Evolutionary conservation across 64 coral and sea anemone species (phyloP).

Genomic region (Catalaphyllia jardinei): DNA sequence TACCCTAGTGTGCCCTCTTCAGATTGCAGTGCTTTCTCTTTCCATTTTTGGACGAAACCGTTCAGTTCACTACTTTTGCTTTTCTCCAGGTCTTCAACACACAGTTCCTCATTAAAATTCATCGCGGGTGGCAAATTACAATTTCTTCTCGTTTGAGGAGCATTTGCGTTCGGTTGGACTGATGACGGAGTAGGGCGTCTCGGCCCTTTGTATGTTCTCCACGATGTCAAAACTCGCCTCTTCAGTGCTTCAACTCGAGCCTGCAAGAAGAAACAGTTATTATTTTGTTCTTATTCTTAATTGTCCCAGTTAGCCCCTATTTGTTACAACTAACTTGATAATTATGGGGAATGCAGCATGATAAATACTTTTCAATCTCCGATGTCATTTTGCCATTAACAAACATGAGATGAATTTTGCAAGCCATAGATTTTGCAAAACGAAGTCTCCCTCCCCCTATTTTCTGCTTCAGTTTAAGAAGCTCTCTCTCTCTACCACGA

Average conservation of each 20-base stretch:
- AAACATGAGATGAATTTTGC: not conserved
- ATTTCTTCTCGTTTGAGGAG: not conserved
- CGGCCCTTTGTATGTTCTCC: conserved; percentile 9
- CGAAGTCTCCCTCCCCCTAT: not conserved
- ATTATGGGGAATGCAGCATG: too few relatives aligned
- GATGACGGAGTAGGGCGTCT: not conserved
- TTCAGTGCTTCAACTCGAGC: conserved; percentile 27
- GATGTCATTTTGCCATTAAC: too few relatives aligned
- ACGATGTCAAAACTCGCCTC: conserved; percentile 3
- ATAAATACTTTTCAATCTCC: too few relatives aligned
- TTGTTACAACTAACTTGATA: too few relatives aligned
- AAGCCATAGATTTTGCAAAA: too few relatives aligned
- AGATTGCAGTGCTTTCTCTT: not conserved
- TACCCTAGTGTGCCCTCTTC: not conserved
- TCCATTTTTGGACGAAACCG: not conserved
- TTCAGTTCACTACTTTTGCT: not conserved
- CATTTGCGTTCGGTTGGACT: not conserved
- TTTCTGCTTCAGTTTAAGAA: too few relatives aligned
- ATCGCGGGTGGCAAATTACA: not conserved
- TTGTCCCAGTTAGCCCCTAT: not conserved
- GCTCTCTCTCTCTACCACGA: too few relatives aligned
- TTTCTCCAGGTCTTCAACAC: not conserved
- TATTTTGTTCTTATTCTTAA: not conserved
- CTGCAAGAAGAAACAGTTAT: not conserved
- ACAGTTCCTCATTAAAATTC: not conserved